Evolutionary conservation across 2,113 vertebrate species (phyloP).

Genomic region (Mobula hypostoma): DNA sequence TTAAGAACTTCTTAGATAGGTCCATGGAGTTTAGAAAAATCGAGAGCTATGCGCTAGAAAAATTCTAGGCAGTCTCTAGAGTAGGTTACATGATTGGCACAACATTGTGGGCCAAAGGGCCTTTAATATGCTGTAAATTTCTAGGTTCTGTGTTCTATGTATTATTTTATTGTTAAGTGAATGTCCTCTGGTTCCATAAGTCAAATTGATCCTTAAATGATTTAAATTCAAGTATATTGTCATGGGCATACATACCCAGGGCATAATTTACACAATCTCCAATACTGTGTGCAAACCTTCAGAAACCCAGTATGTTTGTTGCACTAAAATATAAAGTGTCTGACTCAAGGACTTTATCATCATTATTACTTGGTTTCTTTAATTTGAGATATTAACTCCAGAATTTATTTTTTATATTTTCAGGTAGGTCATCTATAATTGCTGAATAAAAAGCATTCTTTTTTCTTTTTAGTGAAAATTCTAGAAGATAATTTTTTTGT

Average conservation of each 20-base stretch:
- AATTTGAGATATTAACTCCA: neutral
- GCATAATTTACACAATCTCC: neutral
- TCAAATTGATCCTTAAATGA: neutral
- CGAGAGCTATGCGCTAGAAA: too few relatives aligned
- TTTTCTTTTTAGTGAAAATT: neutral
- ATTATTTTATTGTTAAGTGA: neutral
- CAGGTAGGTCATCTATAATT: neutral
- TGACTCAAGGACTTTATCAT: neutral
- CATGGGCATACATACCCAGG: too few relatives aligned
- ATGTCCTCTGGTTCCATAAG: neutral
- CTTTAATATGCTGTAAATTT: too few relatives aligned
- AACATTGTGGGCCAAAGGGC: too few relatives aligned
- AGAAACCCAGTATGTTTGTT: neutral
- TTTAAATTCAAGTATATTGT: neutral
- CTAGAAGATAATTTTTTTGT: neutral
- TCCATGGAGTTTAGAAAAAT: too few relatives aligned
- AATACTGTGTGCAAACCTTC: neutral
- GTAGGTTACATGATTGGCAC: too few relatives aligned
- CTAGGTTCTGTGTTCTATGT: too few relatives aligned
- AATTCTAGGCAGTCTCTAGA: too few relatives aligned
- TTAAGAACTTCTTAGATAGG: too few relatives aligned
- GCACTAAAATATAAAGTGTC: too few relatives aligned
- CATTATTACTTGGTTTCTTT: neutral
- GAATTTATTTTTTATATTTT: neutral
- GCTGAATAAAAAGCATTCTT: neutral